Evolutionary conservation across 1,140 invertebrate species (phyloP), one percentile per base, ranked within the genome.

Genomic region (Brachionus sp.): DNA sequence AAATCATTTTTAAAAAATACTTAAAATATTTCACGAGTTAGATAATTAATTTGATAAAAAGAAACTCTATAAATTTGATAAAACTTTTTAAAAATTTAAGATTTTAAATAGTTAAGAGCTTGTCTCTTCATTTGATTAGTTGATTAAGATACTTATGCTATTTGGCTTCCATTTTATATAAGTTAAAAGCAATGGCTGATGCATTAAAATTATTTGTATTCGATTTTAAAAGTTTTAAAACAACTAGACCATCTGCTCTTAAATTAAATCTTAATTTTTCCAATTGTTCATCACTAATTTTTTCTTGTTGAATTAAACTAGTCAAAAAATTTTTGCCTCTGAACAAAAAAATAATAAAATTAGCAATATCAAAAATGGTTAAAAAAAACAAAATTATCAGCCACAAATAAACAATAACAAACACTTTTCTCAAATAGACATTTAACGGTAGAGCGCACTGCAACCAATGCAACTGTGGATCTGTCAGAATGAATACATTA

Each of bases 381-480:
- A 78, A 37, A 29, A 62, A 29, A 23, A 78, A 62, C 44, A 78
- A 50, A 53, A 78, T 12, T 0, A 42, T 25, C 13, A 78, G 42
- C 75, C 75, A 78, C 1, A 50, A 9, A 29, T 35, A 78, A 35
- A 78, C 16, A 23, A 78, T 78, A 5, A 50, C 6, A 44, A 46
- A 78, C 10, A 78, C 16, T 62, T 78, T 78, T 62, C 35, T 62
- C 25, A 78, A 33, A 78, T 78, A 78, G 19, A 78, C 35, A 50
- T 78, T 78, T n/a, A 78, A 50, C 7, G 75, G 75, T 25, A 78
- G 10, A n/a, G 75, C 19, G 35, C 75, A 78, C 19, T 78, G 75
- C n/a, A 78, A 2, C 75, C 75, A 78, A 33, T 78, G 75, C 12
- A 44, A 16, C 23, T 78, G 75, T 5, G 23, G 75, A 23, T 78